Percentiles rank a stretch among this genome's conserved stretches.
phyloP scores from a whole-genome alignment of 2,113 vertebrate species.

The Lagopus leucura region DNA sequence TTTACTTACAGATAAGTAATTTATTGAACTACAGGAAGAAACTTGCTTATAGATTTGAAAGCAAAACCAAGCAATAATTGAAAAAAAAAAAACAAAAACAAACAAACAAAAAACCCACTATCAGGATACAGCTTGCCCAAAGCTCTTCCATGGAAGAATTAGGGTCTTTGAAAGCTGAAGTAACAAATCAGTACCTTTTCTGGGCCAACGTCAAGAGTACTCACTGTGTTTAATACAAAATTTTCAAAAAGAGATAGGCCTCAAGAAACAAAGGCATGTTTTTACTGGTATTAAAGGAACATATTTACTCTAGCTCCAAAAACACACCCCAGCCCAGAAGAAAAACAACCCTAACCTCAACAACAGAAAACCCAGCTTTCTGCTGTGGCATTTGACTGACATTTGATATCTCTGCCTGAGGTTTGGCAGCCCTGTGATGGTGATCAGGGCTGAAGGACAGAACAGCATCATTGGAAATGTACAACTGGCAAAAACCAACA shows the following conservation, averaged over 20 bases:
- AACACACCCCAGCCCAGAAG: background rate
- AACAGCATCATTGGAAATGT: background rate
- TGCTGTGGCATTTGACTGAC: background rate
- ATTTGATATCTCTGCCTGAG: background rate
- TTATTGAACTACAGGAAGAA: background rate
- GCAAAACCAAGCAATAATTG: no score
- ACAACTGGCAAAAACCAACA: background rate
- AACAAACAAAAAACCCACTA: background rate
- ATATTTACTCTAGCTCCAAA: background rate
- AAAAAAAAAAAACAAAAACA: background rate
- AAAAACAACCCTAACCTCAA: background rate
- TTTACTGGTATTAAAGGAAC: background rate
- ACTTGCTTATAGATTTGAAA: background rate
- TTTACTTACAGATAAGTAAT: background rate
- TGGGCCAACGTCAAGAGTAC: background rate
- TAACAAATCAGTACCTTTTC: background rate
- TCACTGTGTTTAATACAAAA: background rate
- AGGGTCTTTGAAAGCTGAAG: background rate
- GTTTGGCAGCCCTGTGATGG: background rate
- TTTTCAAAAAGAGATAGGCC: background rate
- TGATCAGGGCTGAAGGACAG: fast-evolving
- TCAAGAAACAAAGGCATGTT: background rate
- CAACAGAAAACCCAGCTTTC: background rate
- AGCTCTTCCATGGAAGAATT: background rate
- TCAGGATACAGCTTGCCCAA: background rate